Conservation (phyloP, 2,888 invertebrate genomes). For the Polymixis lichenea region DNA sequence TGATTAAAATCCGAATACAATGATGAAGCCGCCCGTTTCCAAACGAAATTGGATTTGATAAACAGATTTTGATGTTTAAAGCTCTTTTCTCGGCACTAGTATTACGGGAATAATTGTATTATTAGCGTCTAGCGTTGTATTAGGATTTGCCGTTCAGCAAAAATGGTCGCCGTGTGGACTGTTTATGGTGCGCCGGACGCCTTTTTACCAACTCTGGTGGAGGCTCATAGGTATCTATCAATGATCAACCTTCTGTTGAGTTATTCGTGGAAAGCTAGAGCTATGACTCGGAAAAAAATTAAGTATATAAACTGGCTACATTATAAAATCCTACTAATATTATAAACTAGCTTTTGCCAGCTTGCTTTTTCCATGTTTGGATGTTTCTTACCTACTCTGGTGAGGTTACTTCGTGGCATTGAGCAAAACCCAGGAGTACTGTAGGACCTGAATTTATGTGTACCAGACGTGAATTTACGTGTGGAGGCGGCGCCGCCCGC, state of each 20-base stretch:
- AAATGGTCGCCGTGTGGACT: not conserved
- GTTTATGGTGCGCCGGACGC: slow-evolving; percentile 5
- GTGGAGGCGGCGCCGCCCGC: too few species aligned
- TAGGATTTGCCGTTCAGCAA: not conserved
- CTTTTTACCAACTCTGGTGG: not conserved
- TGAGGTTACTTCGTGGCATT: too few species aligned
- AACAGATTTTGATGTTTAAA: slow-evolving; percentile 33
- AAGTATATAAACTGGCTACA: not conserved
- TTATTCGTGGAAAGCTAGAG: not conserved
- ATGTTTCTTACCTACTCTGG: too few species aligned
- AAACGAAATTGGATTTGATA: slow-evolving; percentile 47
- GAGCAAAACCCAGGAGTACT: too few species aligned
- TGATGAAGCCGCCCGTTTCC: slow-evolving; percentile 34
- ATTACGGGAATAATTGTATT: slow-evolving; percentile 3
- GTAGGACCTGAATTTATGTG: too few species aligned
- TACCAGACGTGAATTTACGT: too few species aligned
- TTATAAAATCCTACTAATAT: not conserved
- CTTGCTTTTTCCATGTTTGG: too few species aligned
- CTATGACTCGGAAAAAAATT: slow-evolving; percentile 5
- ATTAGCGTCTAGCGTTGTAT: not conserved
- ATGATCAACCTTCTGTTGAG: slow-evolving; percentile 11
- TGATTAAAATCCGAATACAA: slow-evolving; percentile 49
- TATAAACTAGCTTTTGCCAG: too few species aligned
- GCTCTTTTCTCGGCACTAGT: slow-evolving; percentile 8
- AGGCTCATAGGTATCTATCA: too few species aligned